These are phyloP conservation scores for Noctua janthina DNA, from an alignment of 2,888 invertebrate genomes.

Conservation along the genomic window DNA sequence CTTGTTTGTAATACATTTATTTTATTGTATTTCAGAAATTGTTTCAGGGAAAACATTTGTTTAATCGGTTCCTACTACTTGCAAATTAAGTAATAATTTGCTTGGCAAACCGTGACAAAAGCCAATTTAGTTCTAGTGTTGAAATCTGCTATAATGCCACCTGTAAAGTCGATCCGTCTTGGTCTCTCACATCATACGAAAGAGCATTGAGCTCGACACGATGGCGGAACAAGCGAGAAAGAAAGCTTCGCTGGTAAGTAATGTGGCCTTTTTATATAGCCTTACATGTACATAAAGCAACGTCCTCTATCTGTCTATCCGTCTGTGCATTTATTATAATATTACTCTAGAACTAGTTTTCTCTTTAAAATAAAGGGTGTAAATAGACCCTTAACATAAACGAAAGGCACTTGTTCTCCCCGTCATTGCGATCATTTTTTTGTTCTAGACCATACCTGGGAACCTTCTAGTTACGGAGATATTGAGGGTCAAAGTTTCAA, in stretches of 20 bases:
- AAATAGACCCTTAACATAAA: no score
- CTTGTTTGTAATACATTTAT: conserved; percentile 11
- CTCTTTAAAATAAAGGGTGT: not conserved
- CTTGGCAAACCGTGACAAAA: conserved; percentile 54
- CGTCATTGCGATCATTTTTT: no score
- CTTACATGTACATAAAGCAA: not conserved
- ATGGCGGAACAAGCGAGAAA: conserved; percentile 41
- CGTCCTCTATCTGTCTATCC: not conserved
- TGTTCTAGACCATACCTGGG: no score
- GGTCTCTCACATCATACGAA: conserved; percentile 38
- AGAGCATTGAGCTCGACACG: conserved; percentile 47
- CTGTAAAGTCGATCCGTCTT: conserved; percentile 42
- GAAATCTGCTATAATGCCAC: conserved; percentile 39
- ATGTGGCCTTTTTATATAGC: not conserved
- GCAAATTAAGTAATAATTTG: conserved; percentile 52
- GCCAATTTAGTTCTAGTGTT: conserved; percentile 46
- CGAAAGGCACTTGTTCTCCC: no score
- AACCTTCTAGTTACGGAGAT: no score
- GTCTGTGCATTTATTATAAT: not conserved
- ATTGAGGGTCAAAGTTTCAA: no score
- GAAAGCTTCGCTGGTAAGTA: conserved; percentile 51
- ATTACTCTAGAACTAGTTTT: not conserved
- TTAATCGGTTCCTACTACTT: conserved; percentile 33
- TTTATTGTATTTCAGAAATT: conserved; percentile 36
- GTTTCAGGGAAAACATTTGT: conserved; percentile 42